A percentile compares a stretch with the other conserved stretches of the same genome.
Evolutionary conservation across 2,113 vertebrate genomes (phyloP).

Genomic region (Ageneiosus marmoratus): DNA sequence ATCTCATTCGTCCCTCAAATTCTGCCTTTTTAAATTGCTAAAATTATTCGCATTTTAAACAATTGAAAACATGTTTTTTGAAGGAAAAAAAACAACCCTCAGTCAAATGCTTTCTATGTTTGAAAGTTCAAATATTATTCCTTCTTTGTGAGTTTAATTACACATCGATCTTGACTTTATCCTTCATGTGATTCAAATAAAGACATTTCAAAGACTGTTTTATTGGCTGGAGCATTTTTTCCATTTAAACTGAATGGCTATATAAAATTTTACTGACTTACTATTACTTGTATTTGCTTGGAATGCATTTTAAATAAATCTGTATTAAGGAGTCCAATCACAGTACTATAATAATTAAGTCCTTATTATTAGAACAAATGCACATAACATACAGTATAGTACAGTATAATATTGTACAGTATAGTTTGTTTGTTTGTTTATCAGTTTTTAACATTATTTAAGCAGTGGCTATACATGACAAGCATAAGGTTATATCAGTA

Average conservation of each 20-base stretch:
- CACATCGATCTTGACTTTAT: conserved; percentile 13
- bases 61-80: conserved; percentile 23
- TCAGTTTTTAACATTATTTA: too few relatives aligned
- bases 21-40: conserved; percentile 39
- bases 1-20: conserved; percentile 9
- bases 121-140: conserved; percentile 35
- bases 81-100: conserved; percentile 8
- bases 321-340: not conserved
- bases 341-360: not conserved
- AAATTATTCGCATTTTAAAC: conserved; percentile 27
- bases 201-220: conserved; percentile 16
- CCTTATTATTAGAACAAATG: not conserved
- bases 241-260: not conserved
- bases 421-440: too few relatives aligned
- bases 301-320: not conserved
- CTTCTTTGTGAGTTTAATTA: conserved; percentile 35
- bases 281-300: not conserved
- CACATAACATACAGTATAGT: not conserved
- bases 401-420: not conserved
- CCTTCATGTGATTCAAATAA: conserved; percentile 11
- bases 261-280: not conserved
- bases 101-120: conserved; percentile 28
- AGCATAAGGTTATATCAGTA: too few relatives aligned
- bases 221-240: not conserved
- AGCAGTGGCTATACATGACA: too few relatives aligned